A percentile compares a stretch with the other conserved stretches of the same genome.
phyloP scores from a whole-genome alignment of 64 coral and sea anemone genomes.

The Montipora sp. region DNA sequence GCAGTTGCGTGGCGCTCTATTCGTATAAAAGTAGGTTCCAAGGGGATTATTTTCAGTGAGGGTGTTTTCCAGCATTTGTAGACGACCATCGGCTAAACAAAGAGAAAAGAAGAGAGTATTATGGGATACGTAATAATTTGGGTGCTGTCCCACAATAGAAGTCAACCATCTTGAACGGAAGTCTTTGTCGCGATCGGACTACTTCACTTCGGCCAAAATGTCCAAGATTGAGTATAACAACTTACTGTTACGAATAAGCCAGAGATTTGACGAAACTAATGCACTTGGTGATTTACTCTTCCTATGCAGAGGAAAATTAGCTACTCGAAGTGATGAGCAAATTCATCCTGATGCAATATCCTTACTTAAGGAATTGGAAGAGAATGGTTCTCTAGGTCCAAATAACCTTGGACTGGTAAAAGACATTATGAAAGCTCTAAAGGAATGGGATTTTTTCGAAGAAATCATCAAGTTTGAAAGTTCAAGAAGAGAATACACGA shows the following conservation, averaged over 20 bases:
- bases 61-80: too few species aligned
- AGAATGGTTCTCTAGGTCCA: background rate
- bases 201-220: background rate
- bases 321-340: background rate
- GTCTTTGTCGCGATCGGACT: too few species aligned
- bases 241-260: background rate
- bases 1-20: too few species aligned
- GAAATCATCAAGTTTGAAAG: background rate
- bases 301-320: background rate
- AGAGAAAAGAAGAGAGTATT: too few species aligned
- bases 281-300: background rate
- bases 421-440: background rate
- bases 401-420: background rate
- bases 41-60: too few species aligned
- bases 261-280: background rate
- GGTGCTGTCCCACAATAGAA: rapidly evolving
- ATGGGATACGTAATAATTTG: too few species aligned
- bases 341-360: background rate
- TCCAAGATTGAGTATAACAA: background rate
- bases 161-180: too few species aligned
- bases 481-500: background rate
- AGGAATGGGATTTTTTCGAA: background rate
- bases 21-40: too few species aligned
- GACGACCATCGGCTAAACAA: too few species aligned
- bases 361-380: background rate